These are phyloP conservation scores for Dicrostonyx torquatus DNA, from an alignment of 2,797 vertebrate genomes.

Conservation along the genomic window DNA sequence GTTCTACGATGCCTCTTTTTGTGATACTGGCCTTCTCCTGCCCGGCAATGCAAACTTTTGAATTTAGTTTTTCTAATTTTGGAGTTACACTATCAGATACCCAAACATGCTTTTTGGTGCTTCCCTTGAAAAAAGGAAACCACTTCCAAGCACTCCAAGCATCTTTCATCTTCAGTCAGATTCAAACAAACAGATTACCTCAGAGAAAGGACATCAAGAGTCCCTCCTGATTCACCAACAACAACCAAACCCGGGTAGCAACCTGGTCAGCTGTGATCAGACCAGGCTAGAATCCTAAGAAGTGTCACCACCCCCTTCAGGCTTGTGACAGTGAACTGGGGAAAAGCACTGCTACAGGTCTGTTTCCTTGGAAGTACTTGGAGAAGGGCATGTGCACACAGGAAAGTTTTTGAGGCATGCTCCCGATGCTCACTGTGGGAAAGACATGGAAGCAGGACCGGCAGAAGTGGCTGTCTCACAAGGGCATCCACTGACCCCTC, in stretches of 20 bases:
- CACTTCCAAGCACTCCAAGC: not conserved
- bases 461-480: not conserved
- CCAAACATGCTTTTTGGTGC: not conserved
- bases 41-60: not conserved
- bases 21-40: not conserved
- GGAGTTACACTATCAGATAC: not conserved
- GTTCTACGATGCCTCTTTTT: not conserved
- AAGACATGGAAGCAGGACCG: no score
- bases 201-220: not conserved
- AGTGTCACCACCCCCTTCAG: not conserved
- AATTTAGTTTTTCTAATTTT: not conserved
- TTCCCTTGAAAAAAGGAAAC: not conserved
- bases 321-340: not conserved
- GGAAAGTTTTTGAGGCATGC: not conserved
- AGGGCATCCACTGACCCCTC: not conserved
- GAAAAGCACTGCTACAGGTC: fast-evolving
- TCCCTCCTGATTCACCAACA: not conserved
- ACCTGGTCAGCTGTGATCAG: not conserved
- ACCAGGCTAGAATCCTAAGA: not conserved
- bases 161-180: not conserved
- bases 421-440: not conserved
- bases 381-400: not conserved
- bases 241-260: not conserved
- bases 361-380: not conserved
- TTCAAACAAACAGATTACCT: not conserved